Evolutionary conservation across 2,888 invertebrate species (phyloP).

Genomic region (Mythimna pallens): DNA sequence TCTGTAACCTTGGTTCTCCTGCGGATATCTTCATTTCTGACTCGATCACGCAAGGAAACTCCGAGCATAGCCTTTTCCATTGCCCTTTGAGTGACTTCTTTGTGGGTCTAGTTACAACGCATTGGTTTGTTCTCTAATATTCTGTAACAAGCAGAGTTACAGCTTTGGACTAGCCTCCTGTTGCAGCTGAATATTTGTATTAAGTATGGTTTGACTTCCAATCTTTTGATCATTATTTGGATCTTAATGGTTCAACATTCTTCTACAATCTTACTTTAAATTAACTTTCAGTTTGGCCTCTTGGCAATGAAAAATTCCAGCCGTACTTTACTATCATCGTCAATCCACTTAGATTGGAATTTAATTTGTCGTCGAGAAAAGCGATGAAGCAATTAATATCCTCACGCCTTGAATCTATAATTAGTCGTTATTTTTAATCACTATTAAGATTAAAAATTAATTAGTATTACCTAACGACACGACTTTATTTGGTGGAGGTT

Average conservation of each 20-base stretch:
- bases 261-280: slow-evolving; percentile 1
- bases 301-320: background rate
- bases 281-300: background rate
- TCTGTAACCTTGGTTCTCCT: too few species aligned
- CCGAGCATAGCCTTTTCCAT: too few species aligned
- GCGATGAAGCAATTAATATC: slow-evolving; percentile 27
- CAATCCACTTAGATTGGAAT: slow-evolving; percentile 26
- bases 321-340: background rate
- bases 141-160: too few species aligned
- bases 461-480: background rate
- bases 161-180: too few species aligned
- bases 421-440: too few species aligned
- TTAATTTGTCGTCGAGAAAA: slow-evolving; percentile 30
- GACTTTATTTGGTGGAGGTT: too few species aligned
- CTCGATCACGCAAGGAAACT: too few species aligned
- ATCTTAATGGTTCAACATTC: background rate
- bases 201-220: too few species aligned
- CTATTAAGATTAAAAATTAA: slow-evolving; percentile 44
- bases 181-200: background rate
- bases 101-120: background rate
- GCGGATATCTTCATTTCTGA: too few species aligned
- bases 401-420: slow-evolving; percentile 12
- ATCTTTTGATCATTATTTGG: background rate
- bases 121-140: background rate
- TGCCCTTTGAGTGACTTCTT: too few species aligned